Percentiles rank a stretch among this genome's conserved stretches.
phyloP scores from a whole-genome alignment of 2,113 vertebrate species.

The Vombatus ursinus region DNA sequence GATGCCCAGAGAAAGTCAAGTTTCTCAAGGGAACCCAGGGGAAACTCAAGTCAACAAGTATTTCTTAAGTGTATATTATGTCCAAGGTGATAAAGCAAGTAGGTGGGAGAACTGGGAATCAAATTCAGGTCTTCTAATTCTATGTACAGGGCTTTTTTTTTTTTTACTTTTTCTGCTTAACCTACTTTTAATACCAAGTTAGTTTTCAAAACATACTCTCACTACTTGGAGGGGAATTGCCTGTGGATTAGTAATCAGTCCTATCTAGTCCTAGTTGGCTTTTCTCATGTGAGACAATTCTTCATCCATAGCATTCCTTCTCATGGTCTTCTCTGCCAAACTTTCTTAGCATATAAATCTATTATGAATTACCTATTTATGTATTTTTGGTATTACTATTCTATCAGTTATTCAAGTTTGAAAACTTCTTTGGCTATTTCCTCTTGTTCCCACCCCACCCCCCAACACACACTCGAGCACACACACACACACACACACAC shows the following conservation, averaged over 20 bases:
- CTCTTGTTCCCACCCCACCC: background rate
- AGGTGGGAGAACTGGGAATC: background rate
- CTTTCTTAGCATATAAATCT: background rate
- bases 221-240: background rate
- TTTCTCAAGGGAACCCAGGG: background rate
- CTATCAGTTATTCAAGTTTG: background rate
- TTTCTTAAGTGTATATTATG: background rate
- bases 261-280: background rate
- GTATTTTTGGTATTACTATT: background rate
- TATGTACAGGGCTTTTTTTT: background rate
- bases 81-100: background rate
- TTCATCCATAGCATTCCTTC: background rate
- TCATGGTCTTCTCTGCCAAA: background rate
- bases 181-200: background rate
- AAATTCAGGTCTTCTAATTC: background rate
- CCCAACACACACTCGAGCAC: too few species aligned
- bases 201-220: background rate
- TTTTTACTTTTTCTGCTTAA: background rate
- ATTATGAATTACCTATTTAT: background rate
- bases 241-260: background rate
- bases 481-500: too few species aligned
- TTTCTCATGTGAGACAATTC: background rate
- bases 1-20: background rate
- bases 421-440: background rate
- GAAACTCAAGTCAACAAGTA: background rate